Conservation (phyloP, 2,797 vertebrate species). For the Myoxocephalus aenaeus region DNA sequence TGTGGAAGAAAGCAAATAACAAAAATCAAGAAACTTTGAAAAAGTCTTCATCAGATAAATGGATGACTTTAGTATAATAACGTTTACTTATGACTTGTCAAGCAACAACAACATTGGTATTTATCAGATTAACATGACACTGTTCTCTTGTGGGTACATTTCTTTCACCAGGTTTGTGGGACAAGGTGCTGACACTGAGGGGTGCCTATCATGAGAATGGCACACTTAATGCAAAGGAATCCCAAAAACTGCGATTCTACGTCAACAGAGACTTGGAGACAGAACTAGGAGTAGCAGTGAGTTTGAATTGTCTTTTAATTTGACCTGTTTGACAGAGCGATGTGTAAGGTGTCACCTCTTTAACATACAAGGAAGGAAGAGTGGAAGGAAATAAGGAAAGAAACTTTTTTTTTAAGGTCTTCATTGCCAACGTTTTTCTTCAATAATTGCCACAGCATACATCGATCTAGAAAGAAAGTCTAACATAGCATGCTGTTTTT, state of each 20-base stretch:
- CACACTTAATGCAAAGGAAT: conserved; percentile 6
- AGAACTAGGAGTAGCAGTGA: conserved; percentile 46
- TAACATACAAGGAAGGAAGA: too few species aligned
- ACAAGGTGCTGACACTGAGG: conserved; percentile 79
- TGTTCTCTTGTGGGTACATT: too few species aligned
- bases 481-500: not conserved
- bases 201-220: conserved; percentile 82
- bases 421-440: not conserved
- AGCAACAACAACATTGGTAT: too few species aligned
- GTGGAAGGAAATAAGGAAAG: not conserved
- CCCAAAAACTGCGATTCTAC: conserved; percentile 79
- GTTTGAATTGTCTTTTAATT: not conserved
- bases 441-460: not conserved
- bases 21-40: too few species aligned
- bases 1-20: too few species aligned
- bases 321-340: not conserved
- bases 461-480: not conserved
- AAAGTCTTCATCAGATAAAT: too few species aligned
- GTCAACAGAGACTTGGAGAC: conserved; percentile 74
- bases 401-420: not conserved
- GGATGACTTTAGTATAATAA: too few species aligned
- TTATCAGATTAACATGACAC: not conserved
- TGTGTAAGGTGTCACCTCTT: not conserved
- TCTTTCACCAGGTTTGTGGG: conserved; percentile 63
- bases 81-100: too few species aligned